A percentile compares a stretch with the other conserved stretches of the same genome.
phyloP scores from a whole-genome alignment of 2,113 vertebrate species.

The Callopanchax toddi region DNA sequence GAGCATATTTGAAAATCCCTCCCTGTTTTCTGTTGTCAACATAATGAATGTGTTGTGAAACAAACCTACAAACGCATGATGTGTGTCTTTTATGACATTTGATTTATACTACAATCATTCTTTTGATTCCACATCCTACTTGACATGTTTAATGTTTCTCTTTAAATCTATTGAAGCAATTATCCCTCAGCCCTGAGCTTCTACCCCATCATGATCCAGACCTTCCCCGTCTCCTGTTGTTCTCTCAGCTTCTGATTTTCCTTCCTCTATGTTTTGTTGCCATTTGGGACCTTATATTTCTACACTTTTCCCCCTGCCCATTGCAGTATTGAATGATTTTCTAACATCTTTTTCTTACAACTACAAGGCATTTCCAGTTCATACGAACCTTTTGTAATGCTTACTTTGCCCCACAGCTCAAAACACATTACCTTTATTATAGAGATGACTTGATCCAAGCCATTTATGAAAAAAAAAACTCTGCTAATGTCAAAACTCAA shows the following conservation, averaged over 20 bases:
- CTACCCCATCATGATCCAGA: background rate
- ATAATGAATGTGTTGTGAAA: constrained; percentile 45
- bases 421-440: too few relatives aligned
- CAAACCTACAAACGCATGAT: background rate
- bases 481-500: too few relatives aligned
- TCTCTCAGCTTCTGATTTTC: background rate
- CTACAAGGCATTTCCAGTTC: background rate
- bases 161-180: background rate
- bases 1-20: background rate
- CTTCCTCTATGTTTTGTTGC: constrained; percentile 6
- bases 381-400: background rate
- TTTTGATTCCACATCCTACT: background rate
- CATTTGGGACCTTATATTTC: background rate
- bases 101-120: too few relatives aligned
- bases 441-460: too few relatives aligned
- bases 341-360: background rate
- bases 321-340: constrained; percentile 4
- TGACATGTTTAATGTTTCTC: background rate
- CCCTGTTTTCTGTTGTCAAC: constrained; percentile 31
- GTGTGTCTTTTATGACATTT: too few relatives aligned
- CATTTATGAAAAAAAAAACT: too few relatives aligned
- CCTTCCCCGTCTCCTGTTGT: too few relatives aligned
- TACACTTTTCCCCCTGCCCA: constrained; percentile 10
- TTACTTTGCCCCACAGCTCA: background rate
- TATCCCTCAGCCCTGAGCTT: background rate